These are phyloP conservation scores for Pelobates fuscus DNA, from an alignment of 2,113 vertebrate genomes.

Conservation along the genomic window DNA sequence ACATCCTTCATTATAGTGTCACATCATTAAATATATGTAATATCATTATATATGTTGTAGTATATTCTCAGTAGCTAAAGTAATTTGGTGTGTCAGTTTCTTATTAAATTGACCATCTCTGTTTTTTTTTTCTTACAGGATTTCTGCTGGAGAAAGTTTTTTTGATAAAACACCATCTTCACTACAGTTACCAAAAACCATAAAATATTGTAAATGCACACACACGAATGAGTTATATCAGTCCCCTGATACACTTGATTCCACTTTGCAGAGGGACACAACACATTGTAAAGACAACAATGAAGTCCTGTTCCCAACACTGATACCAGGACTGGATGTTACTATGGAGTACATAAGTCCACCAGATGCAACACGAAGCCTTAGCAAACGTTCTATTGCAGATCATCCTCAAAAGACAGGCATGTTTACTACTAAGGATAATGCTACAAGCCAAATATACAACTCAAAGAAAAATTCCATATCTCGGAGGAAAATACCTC, in stretches of 20 bases:
- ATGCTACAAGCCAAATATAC: constrained; percentile 7
- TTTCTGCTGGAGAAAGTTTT: constrained; percentile 79
- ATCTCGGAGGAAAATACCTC: constrained; percentile 38
- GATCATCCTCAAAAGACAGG: constrained; percentile 21
- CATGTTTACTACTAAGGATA: constrained; percentile 32
- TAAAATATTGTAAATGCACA: constrained; percentile 71
- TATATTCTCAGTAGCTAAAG: no score
- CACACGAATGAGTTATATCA: constrained; percentile 29
- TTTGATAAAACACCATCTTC: constrained; percentile 75
- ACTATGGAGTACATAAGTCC: constrained; percentile 77
- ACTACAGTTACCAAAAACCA: constrained; percentile 51
- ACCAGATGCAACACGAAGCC: constrained; percentile 52
- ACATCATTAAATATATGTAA: no score
- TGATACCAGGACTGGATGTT: constrained; percentile 83
- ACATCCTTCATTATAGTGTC: no score
- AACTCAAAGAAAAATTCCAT: constrained; percentile 20
- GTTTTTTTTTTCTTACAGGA: constrained; percentile 64
- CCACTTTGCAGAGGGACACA: constrained; percentile 49
- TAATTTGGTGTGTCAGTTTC: no score
- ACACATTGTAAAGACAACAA: constrained; percentile 66
- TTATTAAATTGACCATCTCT: no score
- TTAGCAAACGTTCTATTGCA: constrained; percentile 51
- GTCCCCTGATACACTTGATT: constrained; percentile 53
- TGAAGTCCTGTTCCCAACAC: constrained; percentile 60
- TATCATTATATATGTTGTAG: no score